Percentiles rank a stretch among this genome's conserved stretches.
phyloP scores from a whole-genome alignment of 2,797 vertebrate genomes.

The Todus mexicanus region DNA sequence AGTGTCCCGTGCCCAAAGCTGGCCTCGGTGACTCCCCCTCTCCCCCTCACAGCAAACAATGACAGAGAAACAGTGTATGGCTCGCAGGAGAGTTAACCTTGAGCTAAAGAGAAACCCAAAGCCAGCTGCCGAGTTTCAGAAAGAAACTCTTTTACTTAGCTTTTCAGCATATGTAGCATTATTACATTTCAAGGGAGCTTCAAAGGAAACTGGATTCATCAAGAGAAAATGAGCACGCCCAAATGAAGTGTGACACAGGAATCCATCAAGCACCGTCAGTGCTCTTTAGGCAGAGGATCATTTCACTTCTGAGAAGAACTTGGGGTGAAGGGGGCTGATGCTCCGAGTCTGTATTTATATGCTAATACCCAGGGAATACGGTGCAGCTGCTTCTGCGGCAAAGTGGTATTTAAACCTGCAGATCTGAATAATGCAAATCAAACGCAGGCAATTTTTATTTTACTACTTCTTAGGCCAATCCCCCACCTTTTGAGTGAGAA shows the following conservation, averaged over 20 bases:
- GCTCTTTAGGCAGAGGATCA: not conserved
- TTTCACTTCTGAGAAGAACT: not conserved
- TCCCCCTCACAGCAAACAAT: not conserved
- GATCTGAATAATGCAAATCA: not conserved
- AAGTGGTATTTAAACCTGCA: not conserved
- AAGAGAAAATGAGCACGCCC: constrained; percentile 21
- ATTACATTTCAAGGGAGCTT: constrained; percentile 34
- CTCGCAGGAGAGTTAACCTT: constrained; percentile 17
- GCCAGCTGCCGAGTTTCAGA: constrained; percentile 31
- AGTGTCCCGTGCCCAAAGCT: not conserved
- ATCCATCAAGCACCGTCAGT: constrained; percentile 23
- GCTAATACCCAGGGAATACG: not conserved
- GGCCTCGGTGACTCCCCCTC: not conserved
- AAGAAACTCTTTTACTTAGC: constrained; percentile 20
- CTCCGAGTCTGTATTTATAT: not conserved
- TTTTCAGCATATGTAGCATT: constrained; percentile 11
- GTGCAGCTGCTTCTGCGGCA: not conserved
- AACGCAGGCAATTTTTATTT: not conserved
- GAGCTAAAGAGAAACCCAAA: not conserved
- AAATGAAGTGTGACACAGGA: constrained; percentile 38
- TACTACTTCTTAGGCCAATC: not conserved
- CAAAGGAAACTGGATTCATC: constrained; percentile 39
- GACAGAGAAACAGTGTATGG: not conserved
- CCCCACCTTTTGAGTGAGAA: not conserved
- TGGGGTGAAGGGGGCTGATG: not conserved